A percentile compares a stretch with the other conserved stretches of the same genome.
phyloP scores from a whole-genome alignment of 2,113 vertebrate species.

The Empidonax traillii region DNA sequence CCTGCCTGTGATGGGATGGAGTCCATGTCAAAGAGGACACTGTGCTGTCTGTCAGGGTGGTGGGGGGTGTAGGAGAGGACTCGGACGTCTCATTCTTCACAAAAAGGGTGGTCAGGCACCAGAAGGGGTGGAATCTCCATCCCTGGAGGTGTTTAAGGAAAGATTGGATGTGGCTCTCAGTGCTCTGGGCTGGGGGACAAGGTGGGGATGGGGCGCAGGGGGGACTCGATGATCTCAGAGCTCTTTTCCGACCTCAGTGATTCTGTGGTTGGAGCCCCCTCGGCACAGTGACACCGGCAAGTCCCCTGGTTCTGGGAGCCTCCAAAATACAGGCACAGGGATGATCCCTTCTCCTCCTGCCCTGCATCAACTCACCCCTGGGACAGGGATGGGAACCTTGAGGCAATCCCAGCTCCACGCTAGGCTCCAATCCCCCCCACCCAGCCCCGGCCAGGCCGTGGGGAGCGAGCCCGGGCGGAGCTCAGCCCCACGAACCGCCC shows the following conservation, averaged over 20 bases:
- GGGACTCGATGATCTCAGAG: not conserved
- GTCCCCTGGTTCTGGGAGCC: not conserved
- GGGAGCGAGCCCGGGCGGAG: not conserved
- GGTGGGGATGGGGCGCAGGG: not conserved
- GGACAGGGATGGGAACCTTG: not conserved
- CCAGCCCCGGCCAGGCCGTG: not conserved
- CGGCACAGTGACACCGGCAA: not conserved
- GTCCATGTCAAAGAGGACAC: not conserved
- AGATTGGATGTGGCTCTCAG: not conserved
- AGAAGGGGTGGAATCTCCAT: not conserved
- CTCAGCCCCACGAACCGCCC: not conserved
- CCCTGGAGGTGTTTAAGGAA: not conserved
- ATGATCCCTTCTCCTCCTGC: not conserved
- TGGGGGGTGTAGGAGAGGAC: not conserved
- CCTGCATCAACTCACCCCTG: not conserved
- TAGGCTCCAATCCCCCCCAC: not conserved
- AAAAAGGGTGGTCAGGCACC: not conserved
- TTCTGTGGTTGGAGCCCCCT: conserved; percentile 43
- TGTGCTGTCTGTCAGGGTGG: not conserved
- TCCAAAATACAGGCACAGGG: not conserved
- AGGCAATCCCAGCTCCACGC: fast-evolving
- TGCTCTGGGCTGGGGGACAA: not conserved
- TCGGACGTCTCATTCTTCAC: not conserved
- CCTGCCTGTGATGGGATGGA: not conserved
- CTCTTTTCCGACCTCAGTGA: not conserved